Conservation (phyloP, 2,113 vertebrate species). For the Solea solea region DNA sequence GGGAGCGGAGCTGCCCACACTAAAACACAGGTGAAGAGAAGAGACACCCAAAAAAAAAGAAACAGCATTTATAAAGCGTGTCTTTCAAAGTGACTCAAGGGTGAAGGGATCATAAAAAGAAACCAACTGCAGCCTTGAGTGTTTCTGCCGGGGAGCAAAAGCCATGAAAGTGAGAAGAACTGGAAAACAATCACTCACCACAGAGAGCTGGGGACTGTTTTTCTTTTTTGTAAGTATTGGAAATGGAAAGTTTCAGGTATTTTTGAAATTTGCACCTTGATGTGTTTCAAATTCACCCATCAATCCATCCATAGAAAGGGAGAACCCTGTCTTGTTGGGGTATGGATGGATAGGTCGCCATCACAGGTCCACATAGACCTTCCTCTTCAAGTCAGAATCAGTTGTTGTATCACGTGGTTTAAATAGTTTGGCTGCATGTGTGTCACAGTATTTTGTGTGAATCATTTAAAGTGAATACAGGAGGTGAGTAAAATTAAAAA, state of each 20-base stretch:
- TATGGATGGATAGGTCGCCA: no score
- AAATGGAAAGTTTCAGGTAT: no score
- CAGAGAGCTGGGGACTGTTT: not conserved
- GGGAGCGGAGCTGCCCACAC: slow-evolving; percentile 39
- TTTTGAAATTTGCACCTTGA: no score
- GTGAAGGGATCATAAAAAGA: not conserved
- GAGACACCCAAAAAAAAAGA: not conserved
- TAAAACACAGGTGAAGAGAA: slow-evolving; percentile 21
- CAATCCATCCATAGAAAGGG: no score
- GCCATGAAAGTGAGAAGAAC: not conserved
- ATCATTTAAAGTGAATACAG: not conserved
- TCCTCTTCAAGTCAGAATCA: no score
- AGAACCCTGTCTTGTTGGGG: no score
- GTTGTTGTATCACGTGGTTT: no score
- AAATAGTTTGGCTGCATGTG: no score
- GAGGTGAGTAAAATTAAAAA: not conserved
- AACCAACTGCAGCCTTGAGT: not conserved
- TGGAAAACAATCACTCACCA: not conserved
- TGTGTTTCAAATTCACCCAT: no score
- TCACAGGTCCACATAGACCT: no score
- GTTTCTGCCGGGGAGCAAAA: not conserved
- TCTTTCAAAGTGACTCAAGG: not conserved
- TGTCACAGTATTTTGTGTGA: not conserved
- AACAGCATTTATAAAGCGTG: slow-evolving; percentile 1
- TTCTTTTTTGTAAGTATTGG: no score